Evolutionary conservation across 2,888 invertebrate species (phyloP).

Genomic region (Cyclophora punctaria): DNA sequence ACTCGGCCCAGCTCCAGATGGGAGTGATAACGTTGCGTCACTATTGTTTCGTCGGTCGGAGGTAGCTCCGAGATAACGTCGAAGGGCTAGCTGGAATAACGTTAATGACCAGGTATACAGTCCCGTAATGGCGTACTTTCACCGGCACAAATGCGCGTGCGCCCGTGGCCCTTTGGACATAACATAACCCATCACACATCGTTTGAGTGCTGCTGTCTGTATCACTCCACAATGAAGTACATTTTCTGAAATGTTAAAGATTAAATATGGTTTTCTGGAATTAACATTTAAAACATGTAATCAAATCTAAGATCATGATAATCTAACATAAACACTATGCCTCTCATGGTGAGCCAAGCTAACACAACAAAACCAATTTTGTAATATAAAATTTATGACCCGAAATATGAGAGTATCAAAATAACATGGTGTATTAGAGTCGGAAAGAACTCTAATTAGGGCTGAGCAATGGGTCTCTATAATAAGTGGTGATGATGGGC

Average conservation of each 20-base stretch:
- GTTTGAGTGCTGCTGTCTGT: slow-evolving; percentile 28
- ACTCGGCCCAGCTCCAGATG: slow-evolving; percentile 27
- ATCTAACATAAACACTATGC: too few species aligned
- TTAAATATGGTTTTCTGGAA: too few species aligned
- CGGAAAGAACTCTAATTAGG: slow-evolving; percentile 33
- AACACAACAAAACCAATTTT: too few species aligned
- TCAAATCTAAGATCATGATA: too few species aligned
- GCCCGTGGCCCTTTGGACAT: slow-evolving; percentile 24
- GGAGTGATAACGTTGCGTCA: slow-evolving; percentile 18
- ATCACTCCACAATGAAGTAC: slow-evolving; percentile 14
- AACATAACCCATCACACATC: slow-evolving; percentile 26
- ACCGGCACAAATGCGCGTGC: slow-evolving; percentile 28
- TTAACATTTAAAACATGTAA: too few species aligned
- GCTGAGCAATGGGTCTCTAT: slow-evolving; percentile 25
- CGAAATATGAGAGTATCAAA: slow-evolving; percentile 16
- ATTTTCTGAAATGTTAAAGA: too few species aligned
- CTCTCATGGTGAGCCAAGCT: too few species aligned
- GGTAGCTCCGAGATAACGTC: slow-evolving; percentile 19
- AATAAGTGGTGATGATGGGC: slow-evolving; percentile 31
- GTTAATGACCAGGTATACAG: slow-evolving; percentile 23
- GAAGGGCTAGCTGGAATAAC: slow-evolving; percentile 11
- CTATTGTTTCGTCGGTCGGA: slow-evolving; percentile 15
- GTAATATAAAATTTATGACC: slow-evolving; percentile 6
- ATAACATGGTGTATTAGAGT: slow-evolving; percentile 25
- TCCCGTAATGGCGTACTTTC: slow-evolving; percentile 33